Percentiles rank a stretch among this genome's conserved stretches.
Conservation (phyloP, 2,888 invertebrate genomes). For the Miltochrista miniata region DNA sequence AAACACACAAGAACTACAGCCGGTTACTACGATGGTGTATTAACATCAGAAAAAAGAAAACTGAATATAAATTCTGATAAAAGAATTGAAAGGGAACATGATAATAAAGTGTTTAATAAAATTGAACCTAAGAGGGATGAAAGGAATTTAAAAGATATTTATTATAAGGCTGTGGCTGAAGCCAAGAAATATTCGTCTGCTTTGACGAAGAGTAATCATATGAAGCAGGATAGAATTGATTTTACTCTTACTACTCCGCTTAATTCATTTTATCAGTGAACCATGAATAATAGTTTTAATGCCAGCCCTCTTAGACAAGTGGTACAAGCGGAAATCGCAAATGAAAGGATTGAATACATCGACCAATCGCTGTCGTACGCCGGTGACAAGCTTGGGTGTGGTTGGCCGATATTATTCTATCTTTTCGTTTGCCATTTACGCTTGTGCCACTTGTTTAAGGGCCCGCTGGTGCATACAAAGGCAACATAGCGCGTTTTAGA, state of each 20-base stretch:
- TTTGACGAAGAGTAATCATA: constrained; percentile 16
- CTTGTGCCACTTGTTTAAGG: no score
- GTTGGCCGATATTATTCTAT: no score
- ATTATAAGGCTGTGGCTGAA: constrained; percentile 50
- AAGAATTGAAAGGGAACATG: not conserved
- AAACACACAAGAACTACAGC: constrained; percentile 44
- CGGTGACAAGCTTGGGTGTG: no score
- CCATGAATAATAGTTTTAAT: no score
- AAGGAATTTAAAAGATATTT: constrained; percentile 53
- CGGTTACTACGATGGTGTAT: constrained; percentile 18
- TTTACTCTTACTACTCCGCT: not conserved
- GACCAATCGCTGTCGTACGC: no score
- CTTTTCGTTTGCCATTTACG: no score
- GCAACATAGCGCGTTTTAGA: no score
- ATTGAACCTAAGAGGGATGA: constrained; percentile 2
- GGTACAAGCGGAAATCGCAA: no score
- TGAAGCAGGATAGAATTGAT: not conserved
- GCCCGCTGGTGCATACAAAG: no score
- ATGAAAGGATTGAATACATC: no score
- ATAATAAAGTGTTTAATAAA: constrained; percentile 38
- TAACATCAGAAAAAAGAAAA: constrained; percentile 14
- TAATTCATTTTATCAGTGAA: not conserved
- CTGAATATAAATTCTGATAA: not conserved
- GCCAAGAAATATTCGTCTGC: constrained; percentile 44
- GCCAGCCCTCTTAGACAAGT: not conserved